Percentiles rank a stretch among this genome's conserved stretches.
These are phyloP conservation scores for Himalopsyche tibetana DNA, from an alignment of 2,888 invertebrate genomes.

Conservation along the genomic window DNA sequence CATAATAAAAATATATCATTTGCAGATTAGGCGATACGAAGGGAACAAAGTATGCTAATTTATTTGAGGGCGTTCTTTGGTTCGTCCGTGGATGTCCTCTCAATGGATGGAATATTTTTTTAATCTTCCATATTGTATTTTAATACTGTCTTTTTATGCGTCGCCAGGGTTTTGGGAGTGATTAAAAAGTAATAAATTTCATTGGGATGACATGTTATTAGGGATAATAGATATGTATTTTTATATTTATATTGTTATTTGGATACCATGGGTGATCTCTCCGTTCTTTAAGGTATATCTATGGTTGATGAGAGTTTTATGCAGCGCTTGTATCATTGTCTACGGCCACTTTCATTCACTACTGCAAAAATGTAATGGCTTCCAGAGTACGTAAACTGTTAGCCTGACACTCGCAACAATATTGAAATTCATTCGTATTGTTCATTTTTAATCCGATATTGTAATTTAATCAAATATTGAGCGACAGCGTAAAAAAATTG, in stretches of 20 bases:
- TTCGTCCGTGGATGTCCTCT: constrained; percentile 42
- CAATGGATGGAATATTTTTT: constrained; percentile 52
- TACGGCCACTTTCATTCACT: not conserved
- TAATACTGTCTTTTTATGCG: constrained; percentile 48
- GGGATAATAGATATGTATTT: constrained; percentile 62
- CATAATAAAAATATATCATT: constrained; percentile 41
- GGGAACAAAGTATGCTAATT: constrained; percentile 43
- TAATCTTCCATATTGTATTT: constrained; percentile 55
- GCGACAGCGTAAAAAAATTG: too few species aligned
- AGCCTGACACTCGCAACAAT: constrained; percentile 3
- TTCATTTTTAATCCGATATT: too few species aligned
- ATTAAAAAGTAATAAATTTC: constrained; percentile 59
- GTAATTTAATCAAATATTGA: too few species aligned
- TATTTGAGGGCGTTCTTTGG: constrained; percentile 39
- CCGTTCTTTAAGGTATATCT: constrained; percentile 20
- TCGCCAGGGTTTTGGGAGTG: constrained; percentile 58
- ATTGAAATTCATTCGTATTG: too few species aligned
- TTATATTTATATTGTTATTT: constrained; percentile 64
- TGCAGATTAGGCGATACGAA: constrained; percentile 38
- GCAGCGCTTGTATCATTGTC: not conserved
- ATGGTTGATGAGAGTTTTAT: constrained; percentile 30
- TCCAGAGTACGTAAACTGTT: constrained; percentile 42
- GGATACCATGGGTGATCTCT: constrained; percentile 41
- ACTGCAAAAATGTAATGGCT: constrained; percentile 1
- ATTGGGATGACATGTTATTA: constrained; percentile 59